These are phyloP conservation scores for Numida meleagris DNA, from an alignment of 2,113 vertebrate species.

Conservation along the genomic window DNA sequence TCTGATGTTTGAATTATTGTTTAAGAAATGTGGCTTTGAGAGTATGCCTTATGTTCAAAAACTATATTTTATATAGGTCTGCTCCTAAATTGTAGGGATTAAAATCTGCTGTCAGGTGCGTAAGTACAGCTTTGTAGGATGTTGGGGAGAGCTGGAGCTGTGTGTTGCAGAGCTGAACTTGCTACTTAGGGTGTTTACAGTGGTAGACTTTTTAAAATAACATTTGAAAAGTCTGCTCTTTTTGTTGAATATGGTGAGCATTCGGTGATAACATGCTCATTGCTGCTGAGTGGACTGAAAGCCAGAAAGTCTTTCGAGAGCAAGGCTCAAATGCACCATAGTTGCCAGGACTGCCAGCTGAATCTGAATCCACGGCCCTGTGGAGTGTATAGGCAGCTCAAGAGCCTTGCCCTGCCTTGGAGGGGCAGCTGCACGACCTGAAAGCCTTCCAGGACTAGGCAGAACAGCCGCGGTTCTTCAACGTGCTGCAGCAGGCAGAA, in stretches of 20 bases:
- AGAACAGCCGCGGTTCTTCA: background rate
- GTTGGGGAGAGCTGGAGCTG: background rate
- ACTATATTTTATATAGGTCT: background rate
- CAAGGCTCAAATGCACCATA: background rate
- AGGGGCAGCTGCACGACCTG: background rate
- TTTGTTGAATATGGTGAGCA: background rate
- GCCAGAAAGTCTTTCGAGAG: background rate
- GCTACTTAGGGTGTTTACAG: background rate
- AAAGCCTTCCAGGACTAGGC: background rate
- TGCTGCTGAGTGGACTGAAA: background rate
- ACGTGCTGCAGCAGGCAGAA: background rate
- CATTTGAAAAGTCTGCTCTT: rapidly evolving
- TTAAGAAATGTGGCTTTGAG: background rate
- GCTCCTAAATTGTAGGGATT: background rate
- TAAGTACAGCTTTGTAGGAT: background rate
- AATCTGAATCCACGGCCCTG: background rate
- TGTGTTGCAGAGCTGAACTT: background rate
- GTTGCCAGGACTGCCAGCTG: background rate
- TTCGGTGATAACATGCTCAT: background rate
- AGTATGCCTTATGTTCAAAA: background rate
- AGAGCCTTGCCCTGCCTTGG: background rate
- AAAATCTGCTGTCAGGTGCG: background rate
- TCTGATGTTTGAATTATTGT: background rate
- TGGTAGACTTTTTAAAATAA: background rate
- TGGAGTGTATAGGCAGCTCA: background rate